A percentile compares a stretch with the other conserved stretches of the same genome.
These are phyloP conservation scores for Progne subis DNA, from an alignment of 2,113 vertebrate genomes.

Conservation along the genomic window DNA sequence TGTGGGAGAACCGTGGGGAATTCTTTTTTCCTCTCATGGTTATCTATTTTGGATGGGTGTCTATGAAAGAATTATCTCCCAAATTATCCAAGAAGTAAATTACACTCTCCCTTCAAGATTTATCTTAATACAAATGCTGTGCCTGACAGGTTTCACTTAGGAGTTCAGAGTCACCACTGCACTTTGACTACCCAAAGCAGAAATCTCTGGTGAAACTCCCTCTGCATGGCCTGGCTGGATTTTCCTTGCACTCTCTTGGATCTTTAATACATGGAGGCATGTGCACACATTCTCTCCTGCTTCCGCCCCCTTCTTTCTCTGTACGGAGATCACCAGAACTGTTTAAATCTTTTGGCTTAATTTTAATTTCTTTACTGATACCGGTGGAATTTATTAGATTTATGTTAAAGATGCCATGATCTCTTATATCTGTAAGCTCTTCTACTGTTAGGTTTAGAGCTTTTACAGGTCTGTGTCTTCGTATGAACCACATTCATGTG, in stretches of 20 bases:
- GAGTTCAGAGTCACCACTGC: not conserved
- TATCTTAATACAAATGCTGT: not conserved
- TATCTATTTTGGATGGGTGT: not conserved
- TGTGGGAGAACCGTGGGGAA: not conserved
- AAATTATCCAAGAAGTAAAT: not conserved
- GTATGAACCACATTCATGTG: not conserved
- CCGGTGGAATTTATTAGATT: not conserved
- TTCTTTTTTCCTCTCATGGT: not conserved
- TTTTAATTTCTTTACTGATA: not conserved
- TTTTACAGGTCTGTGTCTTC: not conserved
- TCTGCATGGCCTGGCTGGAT: not conserved
- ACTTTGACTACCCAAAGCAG: not conserved
- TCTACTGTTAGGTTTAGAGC: not conserved
- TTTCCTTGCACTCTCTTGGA: not conserved
- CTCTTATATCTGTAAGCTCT: not conserved
- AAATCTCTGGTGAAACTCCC: not conserved
- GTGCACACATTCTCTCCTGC: not conserved
- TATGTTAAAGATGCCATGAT: not conserved
- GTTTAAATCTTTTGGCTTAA: not conserved
- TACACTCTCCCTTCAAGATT: not conserved
- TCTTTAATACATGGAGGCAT: not conserved
- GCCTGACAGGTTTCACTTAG: constrained; percentile 5
- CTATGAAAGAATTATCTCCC: not conserved
- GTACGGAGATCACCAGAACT: not conserved
- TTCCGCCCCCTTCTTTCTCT: not conserved